phyloP scores from a whole-genome alignment of 30 jellyfish, hydroid and myxozoan genomes.

The Calvadosia cruxmelitensis region DNA sequence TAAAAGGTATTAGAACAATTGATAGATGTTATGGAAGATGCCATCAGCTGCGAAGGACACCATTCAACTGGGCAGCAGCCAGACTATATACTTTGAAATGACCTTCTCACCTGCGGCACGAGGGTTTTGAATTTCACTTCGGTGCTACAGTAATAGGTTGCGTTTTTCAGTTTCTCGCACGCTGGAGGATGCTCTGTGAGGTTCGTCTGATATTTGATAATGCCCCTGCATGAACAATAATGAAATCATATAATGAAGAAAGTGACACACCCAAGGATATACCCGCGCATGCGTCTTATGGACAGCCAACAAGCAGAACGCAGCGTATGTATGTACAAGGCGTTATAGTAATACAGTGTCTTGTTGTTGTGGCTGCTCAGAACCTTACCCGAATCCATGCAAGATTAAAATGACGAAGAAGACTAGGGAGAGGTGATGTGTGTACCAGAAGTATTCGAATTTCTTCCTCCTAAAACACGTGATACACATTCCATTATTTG shows the following conservation, averaged over 20 bases:
- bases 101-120: slow-evolving; percentile 46
- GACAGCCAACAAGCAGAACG: no score
- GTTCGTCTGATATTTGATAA: slow-evolving; percentile 54
- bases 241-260: not conserved
- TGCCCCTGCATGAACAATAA: slow-evolving; percentile 22
- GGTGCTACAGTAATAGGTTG: slow-evolving; percentile 27
- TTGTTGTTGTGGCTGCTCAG: not conserved
- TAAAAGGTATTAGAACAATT: no score
- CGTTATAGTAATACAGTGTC: not conserved
- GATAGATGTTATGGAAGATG: no score
- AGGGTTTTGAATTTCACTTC: slow-evolving; percentile 38
- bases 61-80: not conserved
- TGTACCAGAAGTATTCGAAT: slow-evolving; percentile 65
- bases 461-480: slow-evolving; percentile 23
- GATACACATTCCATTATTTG: no score
- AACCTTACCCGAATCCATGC: slow-evolving; percentile 78
- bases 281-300: no score
- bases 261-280: no score
- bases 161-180: not conserved
- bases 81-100: not conserved
- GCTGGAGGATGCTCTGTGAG: slow-evolving; percentile 47
- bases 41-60: not conserved
- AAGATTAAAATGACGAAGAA: slow-evolving; percentile 40
- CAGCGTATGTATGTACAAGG: no score
- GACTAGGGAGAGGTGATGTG: slow-evolving; percentile 67